Evolutionary conservation across 2,113 vertebrate species (phyloP).

Genomic region (Proteles cristata): DNA sequence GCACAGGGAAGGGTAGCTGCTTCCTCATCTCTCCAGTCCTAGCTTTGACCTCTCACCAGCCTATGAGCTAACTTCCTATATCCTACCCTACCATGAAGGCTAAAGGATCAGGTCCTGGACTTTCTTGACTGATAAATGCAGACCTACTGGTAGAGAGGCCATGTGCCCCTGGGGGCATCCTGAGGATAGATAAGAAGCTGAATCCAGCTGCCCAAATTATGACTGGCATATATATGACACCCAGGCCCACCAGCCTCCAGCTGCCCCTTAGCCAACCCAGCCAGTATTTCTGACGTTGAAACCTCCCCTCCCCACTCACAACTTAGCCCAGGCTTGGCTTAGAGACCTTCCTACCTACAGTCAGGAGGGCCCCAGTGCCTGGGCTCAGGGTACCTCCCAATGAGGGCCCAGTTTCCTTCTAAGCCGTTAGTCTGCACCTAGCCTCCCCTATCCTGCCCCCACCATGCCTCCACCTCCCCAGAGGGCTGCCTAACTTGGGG

Average conservation of each 20-base stretch:
- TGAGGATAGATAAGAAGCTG: not conserved
- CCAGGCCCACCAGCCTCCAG: not conserved
- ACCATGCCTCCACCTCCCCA: not conserved
- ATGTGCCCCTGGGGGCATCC: not conserved
- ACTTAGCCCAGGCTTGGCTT: not conserved
- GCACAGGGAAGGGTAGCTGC: not conserved
- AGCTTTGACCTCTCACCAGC: not conserved
- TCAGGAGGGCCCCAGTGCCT: not conserved
- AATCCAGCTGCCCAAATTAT: conserved; percentile 5
- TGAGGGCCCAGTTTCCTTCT: not conserved
- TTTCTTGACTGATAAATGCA: conserved; percentile 38
- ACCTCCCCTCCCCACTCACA: not conserved
- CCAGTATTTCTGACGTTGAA: not conserved
- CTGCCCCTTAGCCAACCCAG: not conserved
- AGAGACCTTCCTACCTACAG: not conserved
- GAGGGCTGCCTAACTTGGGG: not conserved
- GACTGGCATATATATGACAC: not conserved
- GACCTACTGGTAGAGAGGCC: not conserved
- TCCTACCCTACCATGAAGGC: not conserved
- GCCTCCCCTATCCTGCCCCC: not conserved
- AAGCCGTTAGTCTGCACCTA: not conserved
- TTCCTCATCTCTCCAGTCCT: not conserved
- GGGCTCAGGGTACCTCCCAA: not conserved
- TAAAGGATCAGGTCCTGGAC: not conserved
- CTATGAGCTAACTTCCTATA: not conserved